phyloP scores from a whole-genome alignment of 2,113 vertebrate genomes.

The Barbus barbus region DNA sequence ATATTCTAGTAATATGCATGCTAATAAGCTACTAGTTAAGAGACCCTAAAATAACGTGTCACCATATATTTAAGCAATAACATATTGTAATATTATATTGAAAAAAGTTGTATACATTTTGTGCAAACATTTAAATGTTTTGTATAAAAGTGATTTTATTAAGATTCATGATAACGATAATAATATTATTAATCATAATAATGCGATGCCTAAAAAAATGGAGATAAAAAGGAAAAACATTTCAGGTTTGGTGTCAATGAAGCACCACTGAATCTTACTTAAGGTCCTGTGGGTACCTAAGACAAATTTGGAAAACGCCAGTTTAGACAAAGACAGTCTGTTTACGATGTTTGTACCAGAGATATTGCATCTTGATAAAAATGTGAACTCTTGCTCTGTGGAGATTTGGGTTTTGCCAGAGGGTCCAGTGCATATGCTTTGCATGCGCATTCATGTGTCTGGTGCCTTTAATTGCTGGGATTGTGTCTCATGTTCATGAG shows the following conservation, averaged over 20 bases:
- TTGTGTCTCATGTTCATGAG: background rate
- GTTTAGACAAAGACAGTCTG: background rate
- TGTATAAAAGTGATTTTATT: no score
- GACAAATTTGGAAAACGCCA: background rate
- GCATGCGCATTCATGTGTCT: constrained; percentile 19
- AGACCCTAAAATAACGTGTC: no score
- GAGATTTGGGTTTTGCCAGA: background rate
- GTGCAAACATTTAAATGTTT: no score
- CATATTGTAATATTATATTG: no score
- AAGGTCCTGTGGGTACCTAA: background rate
- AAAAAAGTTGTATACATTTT: no score
- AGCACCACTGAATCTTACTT: background rate
- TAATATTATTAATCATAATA: no score
- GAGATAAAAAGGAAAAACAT: background rate
- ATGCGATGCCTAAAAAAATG: no score
- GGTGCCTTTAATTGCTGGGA: constrained; percentile 14
- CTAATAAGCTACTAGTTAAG: no score
- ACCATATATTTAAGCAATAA: no score
- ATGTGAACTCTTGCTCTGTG: background rate
- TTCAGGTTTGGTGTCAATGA: background rate
- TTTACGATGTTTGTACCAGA: background rate
- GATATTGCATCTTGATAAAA: background rate
- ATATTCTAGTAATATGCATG: no score
- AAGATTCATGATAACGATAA: no score
- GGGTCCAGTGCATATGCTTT: constrained; percentile 19